These are phyloP conservation scores for Drosophila paulistorum DNA, from an alignment of 1,140 invertebrate genomes.

Conservation along the genomic window DNA sequence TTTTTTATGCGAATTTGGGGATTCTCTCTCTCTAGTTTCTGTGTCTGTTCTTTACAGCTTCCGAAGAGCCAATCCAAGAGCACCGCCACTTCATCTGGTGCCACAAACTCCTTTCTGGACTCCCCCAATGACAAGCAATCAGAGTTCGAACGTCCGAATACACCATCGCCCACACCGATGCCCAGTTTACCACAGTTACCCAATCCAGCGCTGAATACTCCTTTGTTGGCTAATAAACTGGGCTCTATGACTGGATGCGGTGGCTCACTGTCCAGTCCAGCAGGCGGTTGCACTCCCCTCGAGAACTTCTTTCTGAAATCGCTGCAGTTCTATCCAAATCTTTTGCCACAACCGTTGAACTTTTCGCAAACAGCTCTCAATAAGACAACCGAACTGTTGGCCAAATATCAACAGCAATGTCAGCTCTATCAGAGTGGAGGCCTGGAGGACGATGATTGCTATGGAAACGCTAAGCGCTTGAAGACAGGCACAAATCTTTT, in stretches of 20 bases:
- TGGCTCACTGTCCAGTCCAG: constrained; percentile 6
- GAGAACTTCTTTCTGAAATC: constrained; percentile 81
- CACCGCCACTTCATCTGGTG: not conserved
- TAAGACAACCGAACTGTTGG: constrained; percentile 75
- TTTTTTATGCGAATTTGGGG: too few species aligned
- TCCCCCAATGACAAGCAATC: constrained; percentile 44
- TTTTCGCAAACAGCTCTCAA: constrained; percentile 80
- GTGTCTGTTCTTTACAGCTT: constrained; percentile 29
- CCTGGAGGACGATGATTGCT: constrained; percentile 65
- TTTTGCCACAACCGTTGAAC: constrained; percentile 78
- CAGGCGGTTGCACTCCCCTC: constrained; percentile 56
- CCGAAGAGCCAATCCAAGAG: constrained; percentile 48
- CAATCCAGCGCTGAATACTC: constrained; percentile 48
- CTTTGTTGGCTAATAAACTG: constrained; percentile 65
- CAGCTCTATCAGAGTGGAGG: constrained; percentile 69
- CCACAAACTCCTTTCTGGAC: constrained; percentile 38
- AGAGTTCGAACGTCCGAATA: constrained; percentile 50
- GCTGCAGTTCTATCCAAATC: constrained; percentile 78
- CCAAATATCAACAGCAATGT: constrained; percentile 82
- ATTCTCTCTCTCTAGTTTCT: not conserved
- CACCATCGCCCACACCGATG: constrained; percentile 55
- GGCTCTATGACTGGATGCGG: constrained; percentile 36
- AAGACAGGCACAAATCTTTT: constrained; percentile 31
- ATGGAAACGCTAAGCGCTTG: constrained; percentile 48
- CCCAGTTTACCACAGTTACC: constrained; percentile 55